Percentiles rank a stretch among this genome's conserved stretches.
Evolutionary conservation across 2,113 vertebrate species (phyloP).

Genomic region (Dromaius novaehollandiae): DNA sequence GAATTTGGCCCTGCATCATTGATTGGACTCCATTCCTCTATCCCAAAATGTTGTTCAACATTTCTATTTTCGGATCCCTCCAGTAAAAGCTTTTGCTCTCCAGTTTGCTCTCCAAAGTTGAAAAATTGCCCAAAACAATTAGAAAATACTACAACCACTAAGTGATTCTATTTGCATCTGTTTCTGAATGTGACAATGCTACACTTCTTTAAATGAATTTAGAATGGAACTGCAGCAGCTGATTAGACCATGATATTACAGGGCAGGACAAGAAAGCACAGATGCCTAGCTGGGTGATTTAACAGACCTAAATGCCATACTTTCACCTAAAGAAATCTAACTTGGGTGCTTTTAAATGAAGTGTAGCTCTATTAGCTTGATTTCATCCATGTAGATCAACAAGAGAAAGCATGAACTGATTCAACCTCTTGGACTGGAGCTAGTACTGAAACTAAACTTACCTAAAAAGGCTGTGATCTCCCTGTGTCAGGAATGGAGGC

Average conservation of each 20-base stretch:
- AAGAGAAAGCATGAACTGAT: neutral
- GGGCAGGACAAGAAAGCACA: neutral
- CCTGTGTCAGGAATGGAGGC: rapidly evolving
- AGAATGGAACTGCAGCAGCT: neutral
- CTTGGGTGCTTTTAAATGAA: neutral
- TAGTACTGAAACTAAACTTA: neutral
- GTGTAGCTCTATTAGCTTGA: neutral
- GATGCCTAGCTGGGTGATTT: neutral
- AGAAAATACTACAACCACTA: neutral
- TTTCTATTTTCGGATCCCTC: neutral
- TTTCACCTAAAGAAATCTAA: neutral
- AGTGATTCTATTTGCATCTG: neutral
- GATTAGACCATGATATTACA: neutral
- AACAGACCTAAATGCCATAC: neutral
- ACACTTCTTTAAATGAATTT: neutral
- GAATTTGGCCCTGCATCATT: rapidly evolving
- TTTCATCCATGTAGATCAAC: neutral
- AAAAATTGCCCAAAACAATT: neutral
- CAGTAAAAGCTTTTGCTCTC: neutral
- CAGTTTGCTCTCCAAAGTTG: neutral
- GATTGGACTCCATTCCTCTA: neutral
- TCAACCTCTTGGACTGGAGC: neutral
- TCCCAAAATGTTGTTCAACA: rapidly evolving
- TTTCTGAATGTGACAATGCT: neutral
- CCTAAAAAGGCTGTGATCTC: neutral